A percentile compares a stretch with the other conserved stretches of the same genome.
phyloP scores from a whole-genome alignment of 2,797 vertebrate genomes.

The Argya squamiceps region DNA sequence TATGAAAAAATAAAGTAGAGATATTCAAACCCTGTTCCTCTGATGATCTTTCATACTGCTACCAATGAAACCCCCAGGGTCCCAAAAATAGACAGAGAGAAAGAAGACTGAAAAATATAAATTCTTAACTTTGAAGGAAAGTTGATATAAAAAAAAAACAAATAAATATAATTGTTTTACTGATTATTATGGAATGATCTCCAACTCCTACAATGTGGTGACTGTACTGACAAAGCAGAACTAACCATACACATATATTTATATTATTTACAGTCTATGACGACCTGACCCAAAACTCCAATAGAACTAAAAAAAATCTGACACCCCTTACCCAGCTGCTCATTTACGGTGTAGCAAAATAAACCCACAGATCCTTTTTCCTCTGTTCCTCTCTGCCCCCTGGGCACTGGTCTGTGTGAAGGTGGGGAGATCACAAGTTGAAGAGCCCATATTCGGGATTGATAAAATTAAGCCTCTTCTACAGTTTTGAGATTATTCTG shows the following conservation, averaged over 20 bases:
- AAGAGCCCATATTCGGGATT: neutral
- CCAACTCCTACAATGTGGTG: neutral
- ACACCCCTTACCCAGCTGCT: neutral
- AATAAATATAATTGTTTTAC: neutral
- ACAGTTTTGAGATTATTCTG: neutral
- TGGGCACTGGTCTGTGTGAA: neutral
- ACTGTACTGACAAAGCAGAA: neutral
- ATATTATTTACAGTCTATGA: neutral
- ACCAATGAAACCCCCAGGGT: neutral
- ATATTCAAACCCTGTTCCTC: neutral
- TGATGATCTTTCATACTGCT: neutral
- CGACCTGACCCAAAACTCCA: neutral
- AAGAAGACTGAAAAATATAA: neutral
- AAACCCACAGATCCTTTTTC: neutral
- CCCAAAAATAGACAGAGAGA: accelerated
- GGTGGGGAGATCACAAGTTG: neutral
- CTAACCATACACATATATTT: neutral
- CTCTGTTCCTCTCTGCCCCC: neutral
- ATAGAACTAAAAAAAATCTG: neutral
- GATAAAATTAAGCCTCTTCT: neutral
- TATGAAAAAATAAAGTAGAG: neutral
- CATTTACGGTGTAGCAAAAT: neutral
- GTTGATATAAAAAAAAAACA: neutral
- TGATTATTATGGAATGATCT: neutral
- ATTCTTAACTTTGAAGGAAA: neutral